Evolutionary conservation across 2,113 vertebrate species (phyloP), one percentile per base, ranked within the genome.

Genomic region (Stictonetta naevosa): DNA sequence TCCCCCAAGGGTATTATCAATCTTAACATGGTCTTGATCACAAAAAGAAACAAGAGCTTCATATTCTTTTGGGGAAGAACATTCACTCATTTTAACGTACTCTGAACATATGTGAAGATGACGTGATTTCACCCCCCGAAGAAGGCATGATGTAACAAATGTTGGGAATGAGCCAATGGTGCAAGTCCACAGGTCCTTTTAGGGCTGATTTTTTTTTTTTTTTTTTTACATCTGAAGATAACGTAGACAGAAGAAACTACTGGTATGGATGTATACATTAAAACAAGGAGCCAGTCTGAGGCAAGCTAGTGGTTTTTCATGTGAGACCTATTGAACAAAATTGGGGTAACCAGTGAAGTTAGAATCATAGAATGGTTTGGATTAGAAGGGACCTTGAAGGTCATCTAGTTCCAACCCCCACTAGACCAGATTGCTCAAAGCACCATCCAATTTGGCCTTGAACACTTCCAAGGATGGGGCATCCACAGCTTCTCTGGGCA

Each of bases 111-210:
- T 15, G 42, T 28, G 66, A 93, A 78, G 38, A 78, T 11, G 77
- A 75, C 0, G 2, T 3, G 25, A 82, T 58, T 60, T 55, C 2
- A 3, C 26, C 79, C 81, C 62, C 66, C 0, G 0, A 79, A 78
- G 91, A 86, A 82, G 66, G 58, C 56, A 78, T 50, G 73, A 92
- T 69, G 48, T 38, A 95, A 92, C 52, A 68, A 60, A 85, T 31
- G 18, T 5, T 95, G 66, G 77, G 81, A 93, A 92, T 29, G 20
- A 91, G 86, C 74, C 94, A 95, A 3, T 0, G 3, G 28, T 91
- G 53, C 62, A 92, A 92, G 25, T 86, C 52, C 88, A 38, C 88
- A 86, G 72, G 38, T 83, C 72, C 92, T 96, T 97, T 83, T 90
- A 83, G 33, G 86, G 68, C 59, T 88, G 42, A 34, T 73, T 86